These are phyloP conservation scores for Macrobrachium rosenbergii DNA, from an alignment of 1,140 invertebrate genomes.

Conservation along the genomic window DNA sequence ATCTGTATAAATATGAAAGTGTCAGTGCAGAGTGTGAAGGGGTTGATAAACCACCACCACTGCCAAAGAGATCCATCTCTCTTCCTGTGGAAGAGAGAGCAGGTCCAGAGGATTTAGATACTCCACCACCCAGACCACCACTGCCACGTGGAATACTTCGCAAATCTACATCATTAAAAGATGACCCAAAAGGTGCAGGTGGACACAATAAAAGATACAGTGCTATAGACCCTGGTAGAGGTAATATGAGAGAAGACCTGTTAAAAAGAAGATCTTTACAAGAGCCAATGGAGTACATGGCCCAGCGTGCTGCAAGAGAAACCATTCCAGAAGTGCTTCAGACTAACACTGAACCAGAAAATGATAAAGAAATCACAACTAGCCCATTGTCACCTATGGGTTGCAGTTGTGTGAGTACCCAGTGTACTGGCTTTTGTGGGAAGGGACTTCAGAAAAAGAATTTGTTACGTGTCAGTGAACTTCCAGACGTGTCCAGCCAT, in stretches of 20 bases:
- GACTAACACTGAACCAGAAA: slow-evolving; percentile 20
- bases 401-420: slow-evolving; percentile 62
- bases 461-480: slow-evolving; percentile 80
- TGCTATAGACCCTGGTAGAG: slow-evolving; percentile 76
- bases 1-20: slow-evolving; percentile 86
- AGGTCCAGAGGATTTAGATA: slow-evolving; percentile 69
- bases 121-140: slow-evolving; percentile 78
- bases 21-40: slow-evolving; percentile 74
- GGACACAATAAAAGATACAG: slow-evolving; percentile 78
- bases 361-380: slow-evolving; percentile 42
- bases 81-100: slow-evolving; percentile 73
- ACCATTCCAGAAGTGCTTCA: slow-evolving; percentile 46
- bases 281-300: slow-evolving; percentile 60
- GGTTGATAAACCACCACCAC: slow-evolving; percentile 70
- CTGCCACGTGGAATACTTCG: slow-evolving; percentile 80
- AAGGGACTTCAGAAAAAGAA: slow-evolving; percentile 76
- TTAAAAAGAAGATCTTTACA: slow-evolving; percentile 62
- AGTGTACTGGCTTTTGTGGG: slow-evolving; percentile 65
- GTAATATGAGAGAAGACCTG: slow-evolving; percentile 58
- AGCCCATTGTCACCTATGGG: slow-evolving; percentile 52
- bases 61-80: slow-evolving; percentile 78
- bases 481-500: slow-evolving; percentile 69
- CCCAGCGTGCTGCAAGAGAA: slow-evolving; percentile 39
- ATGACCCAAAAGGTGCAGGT: slow-evolving; percentile 70
- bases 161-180: slow-evolving; percentile 69